Conservation (phyloP, 2,888 invertebrate genomes). For the Drosophila longiperda region DNA sequence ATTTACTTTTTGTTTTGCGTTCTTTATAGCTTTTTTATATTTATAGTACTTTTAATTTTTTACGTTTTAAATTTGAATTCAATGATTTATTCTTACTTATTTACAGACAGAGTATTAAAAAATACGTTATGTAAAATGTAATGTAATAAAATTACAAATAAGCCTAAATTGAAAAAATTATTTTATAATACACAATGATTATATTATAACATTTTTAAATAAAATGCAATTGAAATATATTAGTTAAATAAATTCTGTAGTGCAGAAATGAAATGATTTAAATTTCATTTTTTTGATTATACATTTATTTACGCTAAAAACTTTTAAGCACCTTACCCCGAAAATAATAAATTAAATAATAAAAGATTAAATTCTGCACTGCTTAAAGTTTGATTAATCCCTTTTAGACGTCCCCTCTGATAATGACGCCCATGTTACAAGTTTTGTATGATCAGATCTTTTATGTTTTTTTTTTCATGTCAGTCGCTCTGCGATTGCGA, state of each 20-base stretch:
- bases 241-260: no score
- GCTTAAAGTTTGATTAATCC: background rate
- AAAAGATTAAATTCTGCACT: background rate
- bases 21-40: background rate
- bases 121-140: no score
- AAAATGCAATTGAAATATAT: no score
- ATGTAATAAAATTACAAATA: background rate
- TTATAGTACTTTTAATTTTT: background rate
- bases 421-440: background rate
- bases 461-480: slow-evolving; percentile 12
- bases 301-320: background rate
- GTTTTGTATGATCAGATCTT: slow-evolving; percentile 16
- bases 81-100: background rate
- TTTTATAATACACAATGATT: no score
- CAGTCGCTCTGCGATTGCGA: slow-evolving; percentile 59
- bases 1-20: background rate
- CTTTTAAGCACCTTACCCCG: background rate
- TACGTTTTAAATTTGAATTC: background rate
- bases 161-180: no score
- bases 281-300: background rate
- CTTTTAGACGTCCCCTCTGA: background rate
- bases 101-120: background rate
- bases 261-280: background rate
- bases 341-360: background rate
- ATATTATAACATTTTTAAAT: no score